phyloP scores from a whole-genome alignment of 2,888 invertebrate genomes.

The Argyresthia goedartella region DNA sequence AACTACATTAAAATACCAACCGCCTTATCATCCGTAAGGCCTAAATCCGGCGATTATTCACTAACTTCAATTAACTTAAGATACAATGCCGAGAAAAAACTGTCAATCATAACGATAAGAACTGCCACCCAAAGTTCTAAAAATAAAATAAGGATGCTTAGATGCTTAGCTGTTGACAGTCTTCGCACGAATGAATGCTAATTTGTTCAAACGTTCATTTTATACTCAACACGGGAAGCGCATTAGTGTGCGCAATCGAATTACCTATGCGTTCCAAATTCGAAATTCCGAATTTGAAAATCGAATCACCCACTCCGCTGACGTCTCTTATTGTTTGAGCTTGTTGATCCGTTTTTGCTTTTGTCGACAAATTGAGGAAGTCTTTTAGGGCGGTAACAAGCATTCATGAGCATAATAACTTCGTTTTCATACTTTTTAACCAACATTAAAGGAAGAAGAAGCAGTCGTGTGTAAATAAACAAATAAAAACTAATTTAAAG shows the following conservation, averaged over 20 bases:
- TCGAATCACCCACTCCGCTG: conserved; percentile 34
- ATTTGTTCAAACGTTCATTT: conserved; percentile 38
- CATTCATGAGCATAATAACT: no score
- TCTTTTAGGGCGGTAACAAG: no score
- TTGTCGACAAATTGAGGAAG: no score
- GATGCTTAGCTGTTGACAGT: conserved; percentile 16
- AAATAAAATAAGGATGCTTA: neutral
- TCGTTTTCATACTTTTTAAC: no score
- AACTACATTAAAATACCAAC: neutral
- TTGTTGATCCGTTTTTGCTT: conserved; percentile 4
- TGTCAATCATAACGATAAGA: neutral
- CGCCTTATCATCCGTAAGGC: neutral
- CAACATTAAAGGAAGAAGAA: no score
- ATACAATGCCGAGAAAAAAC: neutral
- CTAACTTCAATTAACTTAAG: neutral
- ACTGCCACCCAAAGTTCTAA: neutral
- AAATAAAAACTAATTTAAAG: no score
- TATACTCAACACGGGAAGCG: conserved; percentile 40
- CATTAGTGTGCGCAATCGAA: conserved; percentile 53
- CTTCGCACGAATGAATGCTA: conserved; percentile 36
- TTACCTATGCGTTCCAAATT: conserved; percentile 29
- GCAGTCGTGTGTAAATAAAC: no score
- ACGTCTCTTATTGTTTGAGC: conserved; percentile 31
- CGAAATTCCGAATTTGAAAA: conserved; percentile 52
- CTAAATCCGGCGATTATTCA: neutral